These are phyloP conservation scores for Ochropacha duplaris DNA, from an alignment of 2,888 invertebrate genomes.

Conservation along the genomic window DNA sequence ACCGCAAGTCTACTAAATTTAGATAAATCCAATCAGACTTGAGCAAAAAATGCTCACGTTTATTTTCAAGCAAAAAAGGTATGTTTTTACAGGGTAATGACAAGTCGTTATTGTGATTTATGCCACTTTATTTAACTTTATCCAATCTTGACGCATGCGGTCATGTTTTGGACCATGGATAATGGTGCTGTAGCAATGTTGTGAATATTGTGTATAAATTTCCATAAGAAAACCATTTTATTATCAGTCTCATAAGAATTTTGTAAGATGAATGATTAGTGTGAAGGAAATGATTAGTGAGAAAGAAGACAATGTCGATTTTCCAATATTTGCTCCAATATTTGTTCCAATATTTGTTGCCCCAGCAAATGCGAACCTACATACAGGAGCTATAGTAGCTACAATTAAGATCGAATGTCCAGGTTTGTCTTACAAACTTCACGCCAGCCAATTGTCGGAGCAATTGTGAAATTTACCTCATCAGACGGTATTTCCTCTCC, in stretches of 20 bases:
- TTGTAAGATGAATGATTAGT: no score
- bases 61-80: neutral
- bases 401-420: conserved; percentile 1
- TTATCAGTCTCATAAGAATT: no score
- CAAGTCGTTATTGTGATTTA: neutral
- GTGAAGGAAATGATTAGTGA: no score
- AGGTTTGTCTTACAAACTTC: conserved; percentile 16
- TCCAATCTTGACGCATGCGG: neutral
- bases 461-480: conserved; percentile 65
- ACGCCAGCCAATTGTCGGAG: conserved; percentile 31
- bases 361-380: neutral
- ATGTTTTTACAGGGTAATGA: neutral
- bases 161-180: neutral
- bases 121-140: neutral
- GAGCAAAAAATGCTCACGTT: neutral
- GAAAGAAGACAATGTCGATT: no score
- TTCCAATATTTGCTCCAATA: neutral
- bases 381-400: neutral
- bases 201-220: no score
- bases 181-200: no score
- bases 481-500: conserved; percentile 66
- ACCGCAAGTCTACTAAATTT: neutral
- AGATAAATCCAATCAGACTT: neutral
- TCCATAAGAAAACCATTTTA: no score
- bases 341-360: neutral